Evolutionary conservation across 2,113 vertebrate species (phyloP), one percentile per base, ranked within the genome.

Genomic region (Forbesichthys agassizii): DNA sequence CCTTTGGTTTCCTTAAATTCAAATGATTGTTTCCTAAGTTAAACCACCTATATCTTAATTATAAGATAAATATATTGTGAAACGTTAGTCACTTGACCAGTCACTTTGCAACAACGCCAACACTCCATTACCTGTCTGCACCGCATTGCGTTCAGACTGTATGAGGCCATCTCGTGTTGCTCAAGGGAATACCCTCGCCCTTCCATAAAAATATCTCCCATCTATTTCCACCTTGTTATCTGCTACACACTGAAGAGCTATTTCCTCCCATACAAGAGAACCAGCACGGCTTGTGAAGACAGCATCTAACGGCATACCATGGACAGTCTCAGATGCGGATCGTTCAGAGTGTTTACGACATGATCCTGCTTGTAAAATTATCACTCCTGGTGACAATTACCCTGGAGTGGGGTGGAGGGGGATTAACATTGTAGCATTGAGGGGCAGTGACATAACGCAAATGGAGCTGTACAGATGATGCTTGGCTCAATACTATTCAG

Each of bases 351-450:
- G 78, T 83, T 86, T 77, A 78, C 79, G 79, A 74, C 64, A 74
- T 48, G 0, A n/a, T 33, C 65, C 49, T 3, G 65, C 64, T 70
- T 18, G 76, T 87, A 68, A 88, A 88, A 81, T 84, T 53, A 83
- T 77, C 88, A 74, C 87, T 76, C 69, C 48, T 52, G 51, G 74
- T 63, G 69, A 71, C n/a, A 69, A 75, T 10, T 58, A 69, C 55
- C 10, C 5, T 7, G 1, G 76, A 72, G 27, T 27, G 27, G 68
- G 75, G 55, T 47, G 61, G 56, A 66, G 81, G 64, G 64, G 79
- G 58, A 42, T 89, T 80, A 86, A 77, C 72, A 64, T 86, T 86
- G 85, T 72, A 88, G 63, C 9, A 67, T 11, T 57, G 1, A 64
- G 71, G 58, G 83, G 74, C 79, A 79, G 86, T 66, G 75, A 81